Base-by-base conservation (phyloP, 2,888 invertebrate genomes). In the Acanthosepion lycidas region DNA sequence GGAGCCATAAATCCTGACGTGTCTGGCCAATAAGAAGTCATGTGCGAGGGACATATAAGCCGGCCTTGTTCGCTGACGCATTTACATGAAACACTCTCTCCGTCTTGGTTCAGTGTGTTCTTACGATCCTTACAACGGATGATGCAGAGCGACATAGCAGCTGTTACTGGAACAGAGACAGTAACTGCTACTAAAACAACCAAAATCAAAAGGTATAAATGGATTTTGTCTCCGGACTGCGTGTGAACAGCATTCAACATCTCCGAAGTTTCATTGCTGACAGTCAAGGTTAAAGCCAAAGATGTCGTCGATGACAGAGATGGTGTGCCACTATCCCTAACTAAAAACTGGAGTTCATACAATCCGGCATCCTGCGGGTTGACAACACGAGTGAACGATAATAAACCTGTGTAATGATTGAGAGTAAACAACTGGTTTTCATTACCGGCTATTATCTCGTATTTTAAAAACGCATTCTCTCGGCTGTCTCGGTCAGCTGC, bases 21-120 rank as follows among this genome's bases (percentile, higher is more conserved):
- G 78, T 78, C 78, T n/a, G 78, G 78, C 78, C 78, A 78, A 78
- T 78, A 78, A n/a, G 78, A 78, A n/a, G 78, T 23, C 78, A 78
- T 78, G n/a, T 78, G 78, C n/a, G 78, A 78, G 15, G 78, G 78
- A 78, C 78, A 78, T 78, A 78, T 78, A 78, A 78, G 78, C 78
- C 78, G 78, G 18, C 78, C 78, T n/a, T 78, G 78, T 78, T 78
- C 78, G 33, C 78, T 78, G 1, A 78, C 78, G 12, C 78, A 78
- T 78, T 78, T 78, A 78, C 78, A 78, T 9, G 78, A 78, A 78
- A 78, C 33, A 33, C 78, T 78, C 12, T 78, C 78, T 2, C 78
- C n/a, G 18, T 78, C 78, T 12, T 18, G 78, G 78, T 33, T 78
- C 78, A 78, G 33, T 78, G 78, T n/a, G 15, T 78, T 78, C 18